phyloP scores from a whole-genome alignment of 2,113 vertebrate genomes.

The Pheucticus melanocephalus region DNA sequence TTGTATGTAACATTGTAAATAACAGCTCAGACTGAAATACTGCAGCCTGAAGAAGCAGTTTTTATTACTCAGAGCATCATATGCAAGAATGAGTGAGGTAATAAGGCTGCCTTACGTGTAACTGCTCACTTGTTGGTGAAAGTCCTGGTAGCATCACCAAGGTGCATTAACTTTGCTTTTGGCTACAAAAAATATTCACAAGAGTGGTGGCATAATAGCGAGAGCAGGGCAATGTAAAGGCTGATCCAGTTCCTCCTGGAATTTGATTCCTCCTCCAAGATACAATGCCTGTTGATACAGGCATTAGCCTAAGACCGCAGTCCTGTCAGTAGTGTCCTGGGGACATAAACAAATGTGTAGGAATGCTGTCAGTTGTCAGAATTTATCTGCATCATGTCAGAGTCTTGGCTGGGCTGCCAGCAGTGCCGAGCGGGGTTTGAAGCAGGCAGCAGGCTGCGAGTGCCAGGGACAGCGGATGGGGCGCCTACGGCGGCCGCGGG shows the following conservation, averaged over 20 bases:
- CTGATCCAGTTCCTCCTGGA: not conserved
- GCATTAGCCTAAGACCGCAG: not conserved
- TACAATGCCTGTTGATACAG: not conserved
- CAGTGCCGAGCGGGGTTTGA: rapidly evolving
- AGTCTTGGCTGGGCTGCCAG: not conserved
- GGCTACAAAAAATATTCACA: not conserved
- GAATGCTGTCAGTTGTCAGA: not conserved
- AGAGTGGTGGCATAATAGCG: too few relatives aligned
- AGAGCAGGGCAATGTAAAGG: not conserved
- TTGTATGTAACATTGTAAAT: not conserved
- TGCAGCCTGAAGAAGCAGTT: not conserved
- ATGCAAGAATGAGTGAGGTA: not conserved
- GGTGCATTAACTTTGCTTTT: not conserved
- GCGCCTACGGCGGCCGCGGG: rapidly evolving
- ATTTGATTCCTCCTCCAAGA: not conserved
- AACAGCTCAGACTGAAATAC: not conserved
- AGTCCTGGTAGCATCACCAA: not conserved
- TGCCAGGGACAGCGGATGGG: rapidly evolving
- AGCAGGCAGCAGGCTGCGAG: not conserved
- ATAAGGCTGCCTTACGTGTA: not conserved
- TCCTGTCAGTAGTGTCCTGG: not conserved
- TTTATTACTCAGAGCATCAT: not conserved
- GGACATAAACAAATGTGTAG: too few relatives aligned
- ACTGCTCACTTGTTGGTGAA: not conserved
- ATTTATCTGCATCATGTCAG: rapidly evolving